Conservation (phyloP, 2,113 vertebrate species). For the Zosterops lateralis region DNA sequence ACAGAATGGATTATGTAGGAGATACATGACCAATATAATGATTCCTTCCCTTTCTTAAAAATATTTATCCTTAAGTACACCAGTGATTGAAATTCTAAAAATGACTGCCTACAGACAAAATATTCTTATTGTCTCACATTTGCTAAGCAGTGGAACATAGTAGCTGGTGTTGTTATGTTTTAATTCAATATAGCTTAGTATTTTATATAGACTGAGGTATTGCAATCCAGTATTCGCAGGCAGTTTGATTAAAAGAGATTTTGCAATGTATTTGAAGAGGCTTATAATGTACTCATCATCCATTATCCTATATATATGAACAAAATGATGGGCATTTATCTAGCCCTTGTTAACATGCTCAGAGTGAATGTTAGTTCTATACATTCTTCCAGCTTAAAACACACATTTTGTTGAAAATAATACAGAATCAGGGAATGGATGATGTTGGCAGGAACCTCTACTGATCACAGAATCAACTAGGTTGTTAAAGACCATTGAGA, state of each 20-base stretch:
- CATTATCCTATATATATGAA: not conserved
- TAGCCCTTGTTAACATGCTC: not conserved
- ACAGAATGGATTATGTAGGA: not conserved
- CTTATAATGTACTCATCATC: rapidly evolving
- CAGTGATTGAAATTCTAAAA: not conserved
- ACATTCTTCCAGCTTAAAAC: not conserved
- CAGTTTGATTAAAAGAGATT: not conserved
- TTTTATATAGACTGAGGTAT: not conserved
- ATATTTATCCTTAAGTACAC: not conserved
- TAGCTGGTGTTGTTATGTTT: not conserved
- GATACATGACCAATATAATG: not conserved
- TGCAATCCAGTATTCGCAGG: not conserved
- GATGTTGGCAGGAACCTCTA: not conserved
- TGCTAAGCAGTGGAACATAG: not conserved
- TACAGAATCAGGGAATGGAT: not conserved
- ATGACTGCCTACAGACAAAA: not conserved
- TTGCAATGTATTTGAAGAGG: not conserved
- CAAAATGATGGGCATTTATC: not conserved
- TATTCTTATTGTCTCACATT: not conserved
- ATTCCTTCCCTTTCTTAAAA: not conserved
- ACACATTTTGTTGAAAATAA: not conserved
- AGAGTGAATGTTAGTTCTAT: not conserved
- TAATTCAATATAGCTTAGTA: not conserved
- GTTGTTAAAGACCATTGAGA: not conserved
- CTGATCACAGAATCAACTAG: not conserved